Evolutionary conservation across 1,140 invertebrate genomes (phyloP).

Genomic region (Andrena cerasifolii): DNA sequence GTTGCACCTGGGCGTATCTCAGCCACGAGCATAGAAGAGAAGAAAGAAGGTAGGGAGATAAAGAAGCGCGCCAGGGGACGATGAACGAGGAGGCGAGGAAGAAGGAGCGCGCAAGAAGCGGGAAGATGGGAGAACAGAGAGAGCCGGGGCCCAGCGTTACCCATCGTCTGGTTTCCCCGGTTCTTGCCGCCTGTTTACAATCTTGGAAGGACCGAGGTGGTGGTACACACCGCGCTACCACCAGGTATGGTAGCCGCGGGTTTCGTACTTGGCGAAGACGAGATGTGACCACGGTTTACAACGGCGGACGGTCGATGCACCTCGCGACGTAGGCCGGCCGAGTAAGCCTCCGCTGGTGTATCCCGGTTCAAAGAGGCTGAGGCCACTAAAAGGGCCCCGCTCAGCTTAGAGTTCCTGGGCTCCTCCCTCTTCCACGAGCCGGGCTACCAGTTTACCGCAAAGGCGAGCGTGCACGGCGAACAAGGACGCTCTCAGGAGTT

Average conservation of each 20-base stretch:
- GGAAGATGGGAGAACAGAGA: neutral
- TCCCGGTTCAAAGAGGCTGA: conserved; percentile 13
- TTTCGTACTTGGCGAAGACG: conserved; percentile 74
- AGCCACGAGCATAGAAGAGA: neutral
- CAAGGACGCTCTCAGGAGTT: conserved; percentile 35
- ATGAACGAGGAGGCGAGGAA: conserved; percentile 21
- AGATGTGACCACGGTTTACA: conserved; percentile 60
- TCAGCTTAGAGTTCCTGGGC: conserved; percentile 5
- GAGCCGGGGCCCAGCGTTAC: conserved; percentile 34
- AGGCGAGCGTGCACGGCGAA: conserved; percentile 1
- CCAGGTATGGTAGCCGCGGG: conserved; percentile 72
- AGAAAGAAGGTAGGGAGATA: conserved; percentile 9
- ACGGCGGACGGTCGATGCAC: conserved; percentile 63
- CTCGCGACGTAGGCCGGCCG: conserved; percentile 42
- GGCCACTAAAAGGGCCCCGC: conserved; percentile 40
- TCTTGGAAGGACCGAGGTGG: conserved; percentile 65
- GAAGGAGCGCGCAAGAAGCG: conserved; percentile 29
- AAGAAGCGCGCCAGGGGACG: conserved; percentile 21
- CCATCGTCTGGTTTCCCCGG: conserved; percentile 75
- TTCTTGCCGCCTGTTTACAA: conserved; percentile 75
- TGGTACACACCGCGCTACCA: conserved; percentile 39
- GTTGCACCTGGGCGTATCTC: conserved; percentile 54
- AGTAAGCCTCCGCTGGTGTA: conserved; percentile 11
- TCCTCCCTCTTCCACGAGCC: conserved; percentile 4
- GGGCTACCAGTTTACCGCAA: conserved; percentile 20